Evolutionary conservation across 2,888 invertebrate species (phyloP).

Genomic region (Corythucha ciliata): DNA sequence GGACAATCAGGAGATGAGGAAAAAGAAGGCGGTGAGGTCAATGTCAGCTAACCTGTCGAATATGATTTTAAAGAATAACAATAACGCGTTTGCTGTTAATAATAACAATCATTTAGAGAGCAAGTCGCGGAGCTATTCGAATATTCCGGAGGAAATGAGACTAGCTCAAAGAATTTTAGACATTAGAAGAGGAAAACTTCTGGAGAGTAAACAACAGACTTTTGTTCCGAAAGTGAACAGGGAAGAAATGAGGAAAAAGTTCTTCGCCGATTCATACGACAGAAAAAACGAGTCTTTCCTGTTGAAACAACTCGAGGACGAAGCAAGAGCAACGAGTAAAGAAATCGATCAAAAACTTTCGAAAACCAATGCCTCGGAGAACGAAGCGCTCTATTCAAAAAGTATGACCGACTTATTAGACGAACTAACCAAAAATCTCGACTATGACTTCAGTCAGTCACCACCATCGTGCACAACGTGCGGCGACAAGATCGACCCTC

Average conservation of each 20-base stretch:
- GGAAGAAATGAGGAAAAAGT: conserved; percentile 23
- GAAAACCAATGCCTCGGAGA: conserved; percentile 9
- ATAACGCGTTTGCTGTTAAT: conserved; percentile 23
- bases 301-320: conserved; percentile 60
- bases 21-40: conserved; percentile 70
- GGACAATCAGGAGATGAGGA: conserved; percentile 51
- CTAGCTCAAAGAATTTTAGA: conserved; percentile 29
- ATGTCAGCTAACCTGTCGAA: conserved; percentile 75
- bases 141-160: conserved; percentile 29
- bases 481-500: conserved; percentile 14
- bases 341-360: conserved; percentile 52
- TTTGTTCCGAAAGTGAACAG: conserved; percentile 18
- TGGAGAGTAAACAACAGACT: conserved; percentile 8
- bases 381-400: conserved; percentile 25
- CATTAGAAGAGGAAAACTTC: conserved; percentile 25
- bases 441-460: conserved; percentile 38
- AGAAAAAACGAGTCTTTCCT: conserved; percentile 55
- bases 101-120: conserved; percentile 27
- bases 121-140: conserved; percentile 29
- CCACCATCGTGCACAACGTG: conserved; percentile 41
- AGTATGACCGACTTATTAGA: conserved; percentile 33
- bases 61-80: conserved; percentile 45
- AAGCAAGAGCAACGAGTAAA: conserved; percentile 65
- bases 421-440: conserved; percentile 33
- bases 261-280: conserved; percentile 31